These are phyloP conservation scores for Lasioglossum zephyrum DNA, from an alignment of 2,888 invertebrate species.

Conservation along the genomic window DNA sequence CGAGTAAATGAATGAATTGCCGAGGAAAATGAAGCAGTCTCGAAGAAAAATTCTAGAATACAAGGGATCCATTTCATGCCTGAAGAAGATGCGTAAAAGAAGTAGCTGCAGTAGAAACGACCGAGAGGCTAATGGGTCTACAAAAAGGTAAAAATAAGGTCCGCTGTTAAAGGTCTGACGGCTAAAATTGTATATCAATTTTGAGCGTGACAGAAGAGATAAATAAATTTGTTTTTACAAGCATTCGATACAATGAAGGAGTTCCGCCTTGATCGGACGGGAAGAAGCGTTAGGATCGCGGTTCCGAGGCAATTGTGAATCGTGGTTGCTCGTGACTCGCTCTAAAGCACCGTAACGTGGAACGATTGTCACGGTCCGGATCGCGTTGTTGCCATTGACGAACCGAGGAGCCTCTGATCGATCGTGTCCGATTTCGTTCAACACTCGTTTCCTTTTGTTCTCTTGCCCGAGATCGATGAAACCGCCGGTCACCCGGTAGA, in stretches of 20 bases:
- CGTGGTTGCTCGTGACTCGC: constrained; percentile 16
- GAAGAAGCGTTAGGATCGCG: neutral
- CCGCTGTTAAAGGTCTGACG: too few relatives aligned
- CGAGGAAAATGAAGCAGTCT: neutral
- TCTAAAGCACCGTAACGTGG: neutral
- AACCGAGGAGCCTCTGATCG: neutral
- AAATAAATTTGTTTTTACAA: neutral
- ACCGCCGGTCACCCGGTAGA: constrained; percentile 47
- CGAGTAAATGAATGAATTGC: neutral
- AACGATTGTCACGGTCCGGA: constrained; percentile 13
- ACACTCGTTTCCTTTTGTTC: neutral
- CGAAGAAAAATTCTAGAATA: neutral
- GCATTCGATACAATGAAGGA: neutral
- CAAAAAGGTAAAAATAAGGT: too few relatives aligned
- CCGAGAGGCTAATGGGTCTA: too few relatives aligned
- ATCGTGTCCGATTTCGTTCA: neutral
- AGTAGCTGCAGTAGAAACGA: too few relatives aligned
- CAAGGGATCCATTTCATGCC: neutral
- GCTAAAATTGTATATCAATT: neutral
- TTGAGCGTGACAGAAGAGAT: neutral
- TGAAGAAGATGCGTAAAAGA: neutral
- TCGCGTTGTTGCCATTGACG: neutral
- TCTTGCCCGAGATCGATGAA: neutral
- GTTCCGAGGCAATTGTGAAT: neutral
- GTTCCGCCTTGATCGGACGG: neutral